Evolutionary conservation across 2,797 vertebrate genomes (phyloP).

Genomic region (Rousettus madagascariensis): DNA sequence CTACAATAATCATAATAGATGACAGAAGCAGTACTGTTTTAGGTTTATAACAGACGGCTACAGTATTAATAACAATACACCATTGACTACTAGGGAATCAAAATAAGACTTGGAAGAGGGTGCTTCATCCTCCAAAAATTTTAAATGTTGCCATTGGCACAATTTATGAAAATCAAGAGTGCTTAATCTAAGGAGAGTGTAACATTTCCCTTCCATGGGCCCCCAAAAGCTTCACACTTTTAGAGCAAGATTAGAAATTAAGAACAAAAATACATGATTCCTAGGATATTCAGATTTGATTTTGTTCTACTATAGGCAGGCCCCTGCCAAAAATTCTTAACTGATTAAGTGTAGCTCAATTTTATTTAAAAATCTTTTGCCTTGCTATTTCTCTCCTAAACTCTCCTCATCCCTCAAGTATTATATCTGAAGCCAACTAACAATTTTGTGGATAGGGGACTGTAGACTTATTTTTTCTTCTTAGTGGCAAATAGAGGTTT

Average conservation of each 20-base stretch:
- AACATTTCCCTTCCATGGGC: conserved; percentile 66
- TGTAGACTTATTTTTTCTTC: conserved; percentile 85
- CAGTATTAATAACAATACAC: conserved; percentile 53
- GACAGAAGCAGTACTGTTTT: conserved; percentile 65
- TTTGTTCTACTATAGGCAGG: conserved; percentile 70
- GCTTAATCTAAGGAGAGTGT: conserved; percentile 76
- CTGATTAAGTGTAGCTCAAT: conserved; percentile 50
- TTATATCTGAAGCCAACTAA: conserved; percentile 82
- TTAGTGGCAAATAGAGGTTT: conserved; percentile 91
- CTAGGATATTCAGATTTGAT: conserved; percentile 73
- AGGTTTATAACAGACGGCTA: conserved; percentile 66
- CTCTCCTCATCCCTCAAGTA: conserved; percentile 58
- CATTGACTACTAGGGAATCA: conserved; percentile 61
- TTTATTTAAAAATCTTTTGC: conserved; percentile 64
- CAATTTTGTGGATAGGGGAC: conserved; percentile 82
- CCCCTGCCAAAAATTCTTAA: conserved; percentile 69
- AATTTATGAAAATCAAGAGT: conserved; percentile 84
- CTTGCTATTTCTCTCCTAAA: conserved; percentile 64
- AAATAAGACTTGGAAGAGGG: conserved; percentile 72
- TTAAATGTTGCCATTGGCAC: conserved; percentile 80
- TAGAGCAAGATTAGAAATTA: conserved; percentile 72
- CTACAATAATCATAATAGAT: conserved; percentile 27
- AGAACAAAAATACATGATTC: conserved; percentile 71
- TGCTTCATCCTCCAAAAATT: conserved; percentile 78
- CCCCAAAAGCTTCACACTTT: conserved; percentile 56